Percentiles rank a stretch among this genome's conserved stretches.
These are phyloP conservation scores for Neelides folsomi DNA, from an alignment of 2,888 invertebrate genomes.

Conservation along the genomic window DNA sequence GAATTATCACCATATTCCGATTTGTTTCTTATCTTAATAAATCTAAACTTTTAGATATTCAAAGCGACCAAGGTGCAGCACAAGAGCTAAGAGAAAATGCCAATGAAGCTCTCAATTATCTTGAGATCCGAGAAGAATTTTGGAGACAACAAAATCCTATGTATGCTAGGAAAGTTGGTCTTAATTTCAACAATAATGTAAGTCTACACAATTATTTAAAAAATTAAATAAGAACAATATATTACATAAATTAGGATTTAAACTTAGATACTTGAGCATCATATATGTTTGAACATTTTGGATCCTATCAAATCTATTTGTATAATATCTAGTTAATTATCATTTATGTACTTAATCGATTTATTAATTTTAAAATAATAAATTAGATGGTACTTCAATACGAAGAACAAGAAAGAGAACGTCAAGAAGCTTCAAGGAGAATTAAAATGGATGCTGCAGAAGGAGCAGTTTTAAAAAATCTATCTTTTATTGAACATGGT, in stretches of 20 bases:
- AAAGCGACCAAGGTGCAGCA: conserved; percentile 23
- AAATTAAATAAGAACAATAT: background rate
- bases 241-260: background rate
- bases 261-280: too few species aligned
- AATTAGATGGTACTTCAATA: conserved; percentile 24
- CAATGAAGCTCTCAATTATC: conserved; percentile 26
- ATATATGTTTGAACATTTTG: too few species aligned
- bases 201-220: conserved; percentile 4
- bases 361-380: too few species aligned
- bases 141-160: conserved; percentile 32
- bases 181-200: conserved; percentile 30
- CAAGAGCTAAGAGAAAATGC: conserved; percentile 24
- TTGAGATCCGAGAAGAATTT: conserved; percentile 28
- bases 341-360: too few species aligned
- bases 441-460: conserved; percentile 31
- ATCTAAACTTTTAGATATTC: conserved; percentile 21
- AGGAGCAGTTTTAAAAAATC: conserved; percentile 30
- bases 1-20: too few species aligned
- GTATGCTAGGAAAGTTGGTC: conserved; percentile 28
- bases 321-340: too few species aligned
- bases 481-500: conserved; percentile 29
- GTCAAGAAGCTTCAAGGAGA: conserved; percentile 22
- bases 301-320: too few species aligned
- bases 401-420: conserved; percentile 23
- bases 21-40: background rate